These are phyloP conservation scores for Pollimyrus isidori DNA, from an alignment of 2,113 vertebrate genomes.

Conservation along the genomic window DNA sequence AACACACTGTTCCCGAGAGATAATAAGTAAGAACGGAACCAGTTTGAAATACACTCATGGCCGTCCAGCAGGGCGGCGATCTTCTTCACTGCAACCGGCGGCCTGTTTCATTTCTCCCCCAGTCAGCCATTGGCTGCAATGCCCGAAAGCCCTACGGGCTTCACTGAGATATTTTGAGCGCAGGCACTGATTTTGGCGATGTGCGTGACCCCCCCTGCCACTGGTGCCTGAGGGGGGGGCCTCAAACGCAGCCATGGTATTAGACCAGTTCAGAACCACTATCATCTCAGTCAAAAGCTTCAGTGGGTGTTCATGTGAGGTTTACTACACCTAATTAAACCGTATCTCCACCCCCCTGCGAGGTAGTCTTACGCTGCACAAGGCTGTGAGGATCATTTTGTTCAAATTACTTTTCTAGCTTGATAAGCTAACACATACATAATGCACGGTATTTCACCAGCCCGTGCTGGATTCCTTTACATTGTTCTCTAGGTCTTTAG, in stretches of 20 bases:
- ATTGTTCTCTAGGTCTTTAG: not conserved
- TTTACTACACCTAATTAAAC: not conserved
- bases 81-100: not conserved
- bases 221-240: not conserved
- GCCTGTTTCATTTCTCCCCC: not conserved
- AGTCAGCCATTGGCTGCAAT: not conserved
- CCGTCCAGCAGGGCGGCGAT: not conserved
- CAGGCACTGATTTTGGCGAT: not conserved
- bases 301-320: not conserved
- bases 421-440: not conserved
- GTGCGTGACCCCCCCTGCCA: conserved; percentile 7
- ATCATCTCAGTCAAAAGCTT: not conserved
- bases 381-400: not conserved
- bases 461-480: not conserved
- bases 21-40: not conserved
- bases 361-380: not conserved
- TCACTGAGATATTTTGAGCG: conserved; percentile 16
- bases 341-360: not conserved
- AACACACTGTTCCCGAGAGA: not conserved
- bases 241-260: not conserved
- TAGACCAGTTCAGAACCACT: not conserved
- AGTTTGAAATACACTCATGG: not conserved
- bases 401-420: not conserved
- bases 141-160: not conserved
- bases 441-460: not conserved